Evolutionary conservation across 2,113 vertebrate genomes (phyloP).

Genomic region (Corythornis vintsioides): DNA sequence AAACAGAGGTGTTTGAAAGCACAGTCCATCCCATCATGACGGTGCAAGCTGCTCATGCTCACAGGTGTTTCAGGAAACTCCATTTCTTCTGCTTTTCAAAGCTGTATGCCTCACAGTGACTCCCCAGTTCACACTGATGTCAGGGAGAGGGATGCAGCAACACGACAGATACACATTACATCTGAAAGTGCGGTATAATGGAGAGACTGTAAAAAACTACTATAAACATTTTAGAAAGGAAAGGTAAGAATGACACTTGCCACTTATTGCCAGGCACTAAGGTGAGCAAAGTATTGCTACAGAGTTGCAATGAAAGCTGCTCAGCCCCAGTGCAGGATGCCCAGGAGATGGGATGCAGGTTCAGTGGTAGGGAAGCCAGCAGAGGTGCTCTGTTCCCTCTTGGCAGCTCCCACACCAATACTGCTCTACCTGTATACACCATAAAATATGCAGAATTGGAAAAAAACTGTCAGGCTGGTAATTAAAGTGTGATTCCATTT

Average conservation of each 20-base stretch:
- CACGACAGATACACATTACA: accelerated
- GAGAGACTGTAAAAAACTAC: neutral
- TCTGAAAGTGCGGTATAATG: neutral
- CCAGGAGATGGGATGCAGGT: accelerated
- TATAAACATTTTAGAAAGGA: neutral
- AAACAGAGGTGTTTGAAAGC: neutral
- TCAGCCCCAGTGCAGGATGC: neutral
- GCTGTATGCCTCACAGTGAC: neutral
- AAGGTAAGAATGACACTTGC: neutral
- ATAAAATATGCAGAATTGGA: neutral
- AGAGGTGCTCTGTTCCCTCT: neutral
- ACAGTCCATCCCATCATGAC: neutral
- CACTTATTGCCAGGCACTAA: neutral
- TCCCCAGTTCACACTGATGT: neutral
- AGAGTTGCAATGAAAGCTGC: accelerated
- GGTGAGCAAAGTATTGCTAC: neutral
- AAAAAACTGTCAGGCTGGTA: neutral
- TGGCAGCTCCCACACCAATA: neutral
- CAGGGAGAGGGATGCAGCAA: neutral
- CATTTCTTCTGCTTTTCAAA: neutral
- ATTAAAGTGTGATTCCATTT: neutral
- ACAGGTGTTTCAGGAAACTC: neutral
- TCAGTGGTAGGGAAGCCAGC: neutral
- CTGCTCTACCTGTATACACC: neutral
- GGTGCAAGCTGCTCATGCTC: neutral